These are phyloP conservation scores for Temnothorax unifasciatus DNA, from an alignment of 2,888 invertebrate species.

Conservation along the genomic window DNA sequence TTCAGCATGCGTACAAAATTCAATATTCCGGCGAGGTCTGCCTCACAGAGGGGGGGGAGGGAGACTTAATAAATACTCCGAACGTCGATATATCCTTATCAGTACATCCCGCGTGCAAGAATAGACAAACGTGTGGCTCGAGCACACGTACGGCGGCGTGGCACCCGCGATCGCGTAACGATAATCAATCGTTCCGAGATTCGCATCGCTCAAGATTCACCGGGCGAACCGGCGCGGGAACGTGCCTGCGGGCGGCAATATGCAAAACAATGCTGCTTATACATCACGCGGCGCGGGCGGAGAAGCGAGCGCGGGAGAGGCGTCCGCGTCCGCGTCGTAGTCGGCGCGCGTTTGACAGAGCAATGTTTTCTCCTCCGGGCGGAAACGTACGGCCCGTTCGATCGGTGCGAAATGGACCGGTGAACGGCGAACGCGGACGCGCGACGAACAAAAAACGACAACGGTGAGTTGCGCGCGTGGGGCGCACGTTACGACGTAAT, in stretches of 20 bases:
- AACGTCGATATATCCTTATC: background rate
- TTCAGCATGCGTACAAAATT: slow-evolving; percentile 10
- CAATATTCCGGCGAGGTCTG: background rate
- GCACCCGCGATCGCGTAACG: background rate
- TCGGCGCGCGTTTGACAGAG: slow-evolving; percentile 64
- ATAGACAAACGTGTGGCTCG: slow-evolving; percentile 5
- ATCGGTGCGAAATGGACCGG: slow-evolving; percentile 74
- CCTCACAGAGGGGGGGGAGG: background rate
- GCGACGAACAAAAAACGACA: slow-evolving; percentile 50
- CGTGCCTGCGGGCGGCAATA: background rate
- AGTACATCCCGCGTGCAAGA: background rate
- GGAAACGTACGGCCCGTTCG: slow-evolving; percentile 56
- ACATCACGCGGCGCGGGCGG: slow-evolving; percentile 3
- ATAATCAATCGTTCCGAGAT: slow-evolving; percentile 37
- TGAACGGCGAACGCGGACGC: slow-evolving; percentile 7
- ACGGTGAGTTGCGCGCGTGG: slow-evolving; percentile 52
- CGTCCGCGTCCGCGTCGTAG: slow-evolving; percentile 31
- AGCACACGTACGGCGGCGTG: background rate
- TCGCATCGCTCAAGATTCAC: slow-evolving; percentile 18
- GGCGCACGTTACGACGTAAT: slow-evolving; percentile 69
- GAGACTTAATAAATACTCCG: background rate
- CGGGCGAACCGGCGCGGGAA: background rate
- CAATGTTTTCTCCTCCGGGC: slow-evolving; percentile 55
- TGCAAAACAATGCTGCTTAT: slow-evolving; percentile 49
- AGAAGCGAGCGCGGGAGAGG: background rate